Percentiles rank a stretch among this genome's conserved stretches.
Evolutionary conservation across 2,113 vertebrate species (phyloP).

Genomic region (Sapayoa aenigma): DNA sequence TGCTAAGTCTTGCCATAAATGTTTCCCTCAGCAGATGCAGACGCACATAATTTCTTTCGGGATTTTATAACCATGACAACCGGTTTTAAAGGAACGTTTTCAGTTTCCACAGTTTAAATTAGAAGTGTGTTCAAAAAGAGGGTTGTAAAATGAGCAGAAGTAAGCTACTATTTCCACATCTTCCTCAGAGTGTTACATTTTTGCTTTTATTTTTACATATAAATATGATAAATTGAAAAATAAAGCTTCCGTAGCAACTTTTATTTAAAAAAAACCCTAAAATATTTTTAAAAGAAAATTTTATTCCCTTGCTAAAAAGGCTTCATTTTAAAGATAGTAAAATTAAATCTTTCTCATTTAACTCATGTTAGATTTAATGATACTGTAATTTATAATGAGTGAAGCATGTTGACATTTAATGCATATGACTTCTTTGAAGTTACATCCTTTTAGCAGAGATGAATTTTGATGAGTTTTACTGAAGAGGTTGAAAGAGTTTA

Average conservation of each 20-base stretch:
- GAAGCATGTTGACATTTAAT: conserved; percentile 58
- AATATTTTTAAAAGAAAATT: neutral
- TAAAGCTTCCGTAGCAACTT: neutral
- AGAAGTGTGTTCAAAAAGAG: conserved; percentile 41
- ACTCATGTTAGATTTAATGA: conserved; percentile 54
- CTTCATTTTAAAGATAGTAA: conserved; percentile 36
- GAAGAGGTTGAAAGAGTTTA: conserved; percentile 51
- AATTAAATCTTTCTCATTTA: conserved; percentile 45
- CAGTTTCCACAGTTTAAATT: conserved; percentile 57
- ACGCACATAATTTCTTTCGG: conserved; percentile 65
- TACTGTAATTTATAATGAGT: conserved; percentile 62
- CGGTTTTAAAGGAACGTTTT: conserved; percentile 62
- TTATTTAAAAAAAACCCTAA: neutral
- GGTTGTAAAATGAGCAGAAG: conserved; percentile 47
- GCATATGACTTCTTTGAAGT: conserved; percentile 60
- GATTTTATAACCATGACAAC: conserved; percentile 79
- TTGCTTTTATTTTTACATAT: neutral
- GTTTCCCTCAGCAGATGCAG: conserved; percentile 54
- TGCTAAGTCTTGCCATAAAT: conserved; percentile 60
- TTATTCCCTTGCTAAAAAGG: neutral
- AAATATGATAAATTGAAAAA: neutral
- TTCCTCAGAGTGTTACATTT: neutral
- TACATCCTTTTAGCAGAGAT: conserved; percentile 47
- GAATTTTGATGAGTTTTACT: conserved; percentile 60
- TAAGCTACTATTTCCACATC: conserved; percentile 34